Base-by-base conservation (phyloP, 2,797 vertebrate genomes). In the Myotis myotis region DNA sequence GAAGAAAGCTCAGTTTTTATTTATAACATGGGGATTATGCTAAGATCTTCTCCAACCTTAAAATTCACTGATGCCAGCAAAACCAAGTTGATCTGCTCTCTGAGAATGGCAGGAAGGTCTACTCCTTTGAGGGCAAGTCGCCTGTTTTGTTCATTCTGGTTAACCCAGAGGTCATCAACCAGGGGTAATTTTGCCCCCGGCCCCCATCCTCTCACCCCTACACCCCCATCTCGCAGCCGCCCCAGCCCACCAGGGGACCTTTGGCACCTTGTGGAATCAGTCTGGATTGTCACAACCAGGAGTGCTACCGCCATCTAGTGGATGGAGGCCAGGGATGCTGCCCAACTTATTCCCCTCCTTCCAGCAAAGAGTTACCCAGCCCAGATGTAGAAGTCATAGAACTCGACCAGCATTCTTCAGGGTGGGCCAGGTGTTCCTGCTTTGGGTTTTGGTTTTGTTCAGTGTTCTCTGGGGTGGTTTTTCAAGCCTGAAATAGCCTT, bases 111-210 rank as follows among this genome's bases (percentile, higher is more conserved):
- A 23, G 51, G 68, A 28, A 88, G n/a, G 2, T 55, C 49, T 55
- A 0, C 28, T 71, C 1, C 2, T 20, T n/a, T 41, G 28, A 17
- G 19, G 6, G 17, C 72, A 36, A 16, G 19, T 75, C 23, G 0
- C 44, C 22, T 28, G 66, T 30, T 86, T 75, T 68, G 15, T 38
- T 68, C 20, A 20, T 25, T 17, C 62, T 41, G 28, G 16, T 28
- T 83, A 60, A 47, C 30, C 28, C 33, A 2, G 33, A 23, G n/a
- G 19, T 36, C 33, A 11, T 11, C 1, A 16, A 13, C 8, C 6
- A 47, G 13, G n/a, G 22, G 47, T 0, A 0, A 2, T 47, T 30
- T 57, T 55, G 3, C 9, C 1, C 4, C 10, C 1, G 6, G 3
- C 9, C 2, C 51, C 9, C 2, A 1, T 44, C 36, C 30, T 3